Conservation (phyloP, 2,888 invertebrate genomes). For the Digitonthophagus gazella region DNA sequence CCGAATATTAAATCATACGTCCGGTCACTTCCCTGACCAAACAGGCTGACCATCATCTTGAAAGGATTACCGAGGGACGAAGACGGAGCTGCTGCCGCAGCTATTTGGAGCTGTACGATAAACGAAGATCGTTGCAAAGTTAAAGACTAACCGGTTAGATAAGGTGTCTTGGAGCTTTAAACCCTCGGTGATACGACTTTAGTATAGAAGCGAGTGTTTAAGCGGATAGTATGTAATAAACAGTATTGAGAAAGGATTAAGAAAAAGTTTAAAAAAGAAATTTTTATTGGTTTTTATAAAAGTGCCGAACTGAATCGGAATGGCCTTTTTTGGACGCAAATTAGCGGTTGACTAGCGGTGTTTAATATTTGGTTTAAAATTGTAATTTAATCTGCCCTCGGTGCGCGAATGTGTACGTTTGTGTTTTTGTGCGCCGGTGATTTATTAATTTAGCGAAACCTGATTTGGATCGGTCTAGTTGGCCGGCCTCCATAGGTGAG, state of each 20-base stretch:
- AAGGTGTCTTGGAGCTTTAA: constrained; percentile 37
- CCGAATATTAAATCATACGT: constrained; percentile 37
- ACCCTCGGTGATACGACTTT: constrained; percentile 38
- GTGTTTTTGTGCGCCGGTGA: constrained; percentile 3
- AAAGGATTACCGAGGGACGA: constrained; percentile 29
- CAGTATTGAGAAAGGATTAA: too few species aligned
- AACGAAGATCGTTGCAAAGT: constrained; percentile 39
- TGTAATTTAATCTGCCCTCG: constrained; percentile 1
- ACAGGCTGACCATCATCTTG: constrained; percentile 32
- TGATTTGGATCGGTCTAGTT: constrained; percentile 7
- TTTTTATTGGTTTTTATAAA: neutral
- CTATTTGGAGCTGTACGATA: constrained; percentile 34
- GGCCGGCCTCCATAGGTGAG: neutral
- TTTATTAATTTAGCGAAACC: constrained; percentile 8
- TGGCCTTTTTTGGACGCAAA: neutral
- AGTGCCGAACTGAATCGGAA: neutral
- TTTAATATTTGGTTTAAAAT: constrained; percentile 13
- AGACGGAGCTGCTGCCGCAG: constrained; percentile 32
- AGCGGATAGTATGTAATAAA: too few species aligned
- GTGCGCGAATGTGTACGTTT: constrained; percentile 1
- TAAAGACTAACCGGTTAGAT: constrained; percentile 44
- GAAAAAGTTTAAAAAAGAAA: neutral
- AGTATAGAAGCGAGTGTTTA: constrained; percentile 37
- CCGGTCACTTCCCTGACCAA: constrained; percentile 39
- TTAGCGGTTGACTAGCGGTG: neutral